phyloP scores from a whole-genome alignment of 2,888 invertebrate species.

The Theodoxus fluviatilis region DNA sequence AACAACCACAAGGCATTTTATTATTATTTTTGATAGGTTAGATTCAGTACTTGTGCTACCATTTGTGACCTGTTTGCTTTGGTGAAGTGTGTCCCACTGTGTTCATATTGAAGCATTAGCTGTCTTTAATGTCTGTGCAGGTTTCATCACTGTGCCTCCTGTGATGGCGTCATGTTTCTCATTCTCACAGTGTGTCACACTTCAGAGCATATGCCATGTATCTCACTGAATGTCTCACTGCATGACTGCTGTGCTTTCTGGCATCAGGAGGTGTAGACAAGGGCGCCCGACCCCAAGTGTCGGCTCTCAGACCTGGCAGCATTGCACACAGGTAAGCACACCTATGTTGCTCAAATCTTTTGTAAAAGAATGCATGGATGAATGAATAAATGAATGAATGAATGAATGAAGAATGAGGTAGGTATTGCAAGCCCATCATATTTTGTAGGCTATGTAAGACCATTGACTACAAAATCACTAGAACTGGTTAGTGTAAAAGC shows the following conservation, averaged over 20 bases:
- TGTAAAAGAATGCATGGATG: no score
- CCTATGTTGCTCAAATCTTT: constrained; percentile 4
- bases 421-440: background rate
- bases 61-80: no score
- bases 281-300: constrained; percentile 74
- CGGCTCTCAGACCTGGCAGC: constrained; percentile 76
- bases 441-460: background rate
- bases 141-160: no score
- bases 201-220: background rate
- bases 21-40: no score
- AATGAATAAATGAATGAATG: no score
- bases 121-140: no score
- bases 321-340: constrained; percentile 71
- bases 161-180: background rate
- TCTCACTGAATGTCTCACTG: background rate
- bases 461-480: background rate
- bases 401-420: no score
- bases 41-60: no score
- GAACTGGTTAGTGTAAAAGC: background rate
- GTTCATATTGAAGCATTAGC: no score
- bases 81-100: no score
- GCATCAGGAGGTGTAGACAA: constrained; percentile 74
- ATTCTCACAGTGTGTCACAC: background rate
- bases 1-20: no score
- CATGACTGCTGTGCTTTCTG: background rate